Base-by-base conservation (phyloP, 1,140 invertebrate species). In the Aradophagus sp. region DNA sequence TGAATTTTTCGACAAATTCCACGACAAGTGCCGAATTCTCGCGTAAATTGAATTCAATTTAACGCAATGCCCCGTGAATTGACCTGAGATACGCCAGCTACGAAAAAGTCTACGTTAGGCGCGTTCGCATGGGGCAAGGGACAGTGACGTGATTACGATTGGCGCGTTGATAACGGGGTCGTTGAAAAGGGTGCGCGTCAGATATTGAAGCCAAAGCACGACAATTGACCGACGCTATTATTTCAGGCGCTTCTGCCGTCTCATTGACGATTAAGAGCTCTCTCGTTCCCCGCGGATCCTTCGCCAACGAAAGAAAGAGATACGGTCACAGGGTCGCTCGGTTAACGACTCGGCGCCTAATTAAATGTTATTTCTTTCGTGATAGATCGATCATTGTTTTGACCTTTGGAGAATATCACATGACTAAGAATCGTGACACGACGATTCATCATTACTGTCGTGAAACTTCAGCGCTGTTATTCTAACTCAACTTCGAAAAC, bases 331-430 rank as follows among this genome's bases (percentile, higher is more conserved):
- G 73, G 68, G 59, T 68, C 73, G 47, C 23, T 55, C 63, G 59
- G 68, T 69, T 75, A 75, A 75, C 65, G 68, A 73, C 70, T 65
- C 55, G 58, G 48, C 58, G 66, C 52, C 66, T 76, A 73, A 76
- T 73, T 73, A 73, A 76, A 76, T 76, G 74, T 71, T 71, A 71
- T 70, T 73, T 61, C 70, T 59, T 41, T 67, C 58, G 53, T 63
- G 66, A 73, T 73, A 63, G 67, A 71, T 73, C 66, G 69, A 76
- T 75, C 73, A 70, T 70, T 75, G 65, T 70, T 75, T 73, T 67
- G 69, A 75, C 68, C 63, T 68, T 58, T 65, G 13, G 53, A 63
- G 55, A 47, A 53, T 65, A 66, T 48, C 41, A 23, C 19, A 36
- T 13, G 35, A n/a, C n/a, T n/a, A n/a, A n/a, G n/a, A n/a, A n/a